Evolutionary conservation across 1,140 invertebrate genomes (phyloP), one percentile per base, ranked within the genome.

Genomic region (Caenorhabditis briggsae): DNA sequence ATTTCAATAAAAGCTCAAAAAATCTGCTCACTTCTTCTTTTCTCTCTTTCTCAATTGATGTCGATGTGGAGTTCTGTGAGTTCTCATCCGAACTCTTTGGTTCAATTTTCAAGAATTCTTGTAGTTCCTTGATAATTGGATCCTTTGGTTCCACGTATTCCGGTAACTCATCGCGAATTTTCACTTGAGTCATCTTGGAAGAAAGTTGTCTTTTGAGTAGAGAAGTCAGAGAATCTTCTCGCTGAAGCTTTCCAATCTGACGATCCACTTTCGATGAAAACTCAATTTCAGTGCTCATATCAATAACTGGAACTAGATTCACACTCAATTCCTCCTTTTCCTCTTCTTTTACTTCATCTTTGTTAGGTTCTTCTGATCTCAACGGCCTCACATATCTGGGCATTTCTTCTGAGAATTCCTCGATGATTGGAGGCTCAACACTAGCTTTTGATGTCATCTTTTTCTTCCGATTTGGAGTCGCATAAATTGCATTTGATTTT

Each of bases 91-190:
- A 78, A 78, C 46, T 78, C 25, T 78, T 78, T 20, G 70, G 70
- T 78, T 78, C 70, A 78, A 78, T 78, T n/a, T 78, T 78, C 20
- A 78, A 23, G 50, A 78, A 78, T 14, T 78, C 70, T 23, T 78
- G 70, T 14, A 78, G 41, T 53, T 78, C 70, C 20, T 53, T 53
- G n/a, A 78, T 78, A 1, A 78, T 78, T 50, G 70, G 70, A 78
- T 78, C 70, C 46, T 78, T 78, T 53, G 70, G 70, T 18, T 78
- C 70, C 12, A 78, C 70, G 16, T 78, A 78, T 78, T 78, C 70
- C 7, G 70, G 70, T 14, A 78, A 12, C 23, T 78, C 70, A 20
- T 78, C 70, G 23, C 46, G 18, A 1, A 12, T 50, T 78, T 78
- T 78, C 2, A 18, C 7, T 50, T 53, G 70, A 53, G 50, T 78